Evolutionary conservation across 2,113 vertebrate genomes (phyloP).

Genomic region (Spilogale gracilis): DNA sequence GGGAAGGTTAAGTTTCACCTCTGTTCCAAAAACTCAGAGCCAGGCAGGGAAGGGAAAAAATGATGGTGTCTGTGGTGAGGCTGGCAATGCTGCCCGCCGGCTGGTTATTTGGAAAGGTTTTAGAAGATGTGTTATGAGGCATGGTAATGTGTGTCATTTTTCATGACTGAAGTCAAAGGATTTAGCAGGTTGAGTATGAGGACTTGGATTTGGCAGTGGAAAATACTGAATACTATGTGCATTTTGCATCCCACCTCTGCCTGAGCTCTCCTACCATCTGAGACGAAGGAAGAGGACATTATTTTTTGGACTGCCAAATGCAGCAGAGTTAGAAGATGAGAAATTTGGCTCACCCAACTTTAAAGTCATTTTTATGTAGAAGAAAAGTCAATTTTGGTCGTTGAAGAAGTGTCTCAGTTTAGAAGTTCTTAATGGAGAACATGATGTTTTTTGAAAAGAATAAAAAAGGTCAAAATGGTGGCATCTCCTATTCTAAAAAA

Average conservation of each 20-base stretch:
- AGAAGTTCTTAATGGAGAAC: background rate
- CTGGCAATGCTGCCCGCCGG: background rate
- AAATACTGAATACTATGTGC: constrained; percentile 64
- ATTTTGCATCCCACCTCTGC: constrained; percentile 57
- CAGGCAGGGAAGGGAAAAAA: constrained; percentile 86
- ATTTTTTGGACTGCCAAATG: constrained; percentile 72
- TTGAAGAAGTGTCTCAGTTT: background rate
- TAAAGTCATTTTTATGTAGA: constrained; percentile 53
- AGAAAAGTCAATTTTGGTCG: constrained; percentile 26
- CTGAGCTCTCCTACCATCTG: constrained; percentile 14
- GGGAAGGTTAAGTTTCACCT: constrained; percentile 83
- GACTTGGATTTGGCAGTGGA: constrained; percentile 70
- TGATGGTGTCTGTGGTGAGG: constrained; percentile 78
- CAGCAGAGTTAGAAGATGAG: constrained; percentile 81
- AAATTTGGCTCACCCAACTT: constrained; percentile 78
- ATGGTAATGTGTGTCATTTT: constrained; percentile 75
- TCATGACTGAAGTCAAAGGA: constrained; percentile 83
- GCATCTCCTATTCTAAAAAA: constrained; percentile 13
- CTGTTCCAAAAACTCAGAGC: constrained; percentile 74
- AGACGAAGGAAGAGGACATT: constrained; percentile 29
- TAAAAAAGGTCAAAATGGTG: background rate
- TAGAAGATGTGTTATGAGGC: constrained; percentile 82
- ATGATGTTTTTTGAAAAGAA: constrained; percentile 19
- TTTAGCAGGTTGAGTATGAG: constrained; percentile 79
- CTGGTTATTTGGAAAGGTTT: constrained; percentile 81